Conservation (phyloP, 2,113 vertebrate species). For the Fulmarus glacialis region DNA sequence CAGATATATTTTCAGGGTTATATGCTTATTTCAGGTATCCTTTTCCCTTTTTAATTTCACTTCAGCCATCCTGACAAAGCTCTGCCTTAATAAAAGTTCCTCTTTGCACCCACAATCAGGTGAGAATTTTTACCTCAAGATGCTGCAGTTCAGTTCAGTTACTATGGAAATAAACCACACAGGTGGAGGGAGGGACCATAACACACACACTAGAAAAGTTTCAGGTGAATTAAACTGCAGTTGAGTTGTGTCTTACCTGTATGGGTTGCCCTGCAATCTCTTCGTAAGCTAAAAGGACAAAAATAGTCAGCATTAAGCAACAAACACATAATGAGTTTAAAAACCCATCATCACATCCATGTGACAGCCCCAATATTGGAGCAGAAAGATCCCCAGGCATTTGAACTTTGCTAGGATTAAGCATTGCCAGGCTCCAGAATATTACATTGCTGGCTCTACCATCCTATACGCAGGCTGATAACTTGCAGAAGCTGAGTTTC, state of each 20-base stretch:
- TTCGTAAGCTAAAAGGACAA: constrained; percentile 83
- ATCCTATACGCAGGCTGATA: background rate
- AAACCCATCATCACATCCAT: background rate
- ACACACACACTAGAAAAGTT: background rate
- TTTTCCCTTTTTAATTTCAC: background rate
- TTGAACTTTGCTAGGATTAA: background rate
- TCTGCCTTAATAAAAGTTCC: background rate
- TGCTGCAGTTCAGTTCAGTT: background rate
- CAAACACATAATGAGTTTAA: background rate
- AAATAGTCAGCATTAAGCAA: background rate
- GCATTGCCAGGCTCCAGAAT: background rate
- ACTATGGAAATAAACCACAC: background rate
- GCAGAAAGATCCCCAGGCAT: background rate
- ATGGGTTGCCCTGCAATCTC: constrained; percentile 92
- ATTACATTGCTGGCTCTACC: background rate
- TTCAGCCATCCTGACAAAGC: background rate
- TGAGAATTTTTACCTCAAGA: background rate
- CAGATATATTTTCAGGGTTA: background rate
- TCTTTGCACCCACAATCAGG: background rate
- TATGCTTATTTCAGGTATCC: background rate
- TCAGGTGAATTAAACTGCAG: background rate
- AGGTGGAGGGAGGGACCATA: background rate
- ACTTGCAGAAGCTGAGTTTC: background rate
- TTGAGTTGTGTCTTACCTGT: constrained; percentile 77
- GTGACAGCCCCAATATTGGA: background rate